These are phyloP conservation scores for Myxocyprinus asiaticus DNA, from an alignment of 2,113 vertebrate genomes.

Conservation along the genomic window DNA sequence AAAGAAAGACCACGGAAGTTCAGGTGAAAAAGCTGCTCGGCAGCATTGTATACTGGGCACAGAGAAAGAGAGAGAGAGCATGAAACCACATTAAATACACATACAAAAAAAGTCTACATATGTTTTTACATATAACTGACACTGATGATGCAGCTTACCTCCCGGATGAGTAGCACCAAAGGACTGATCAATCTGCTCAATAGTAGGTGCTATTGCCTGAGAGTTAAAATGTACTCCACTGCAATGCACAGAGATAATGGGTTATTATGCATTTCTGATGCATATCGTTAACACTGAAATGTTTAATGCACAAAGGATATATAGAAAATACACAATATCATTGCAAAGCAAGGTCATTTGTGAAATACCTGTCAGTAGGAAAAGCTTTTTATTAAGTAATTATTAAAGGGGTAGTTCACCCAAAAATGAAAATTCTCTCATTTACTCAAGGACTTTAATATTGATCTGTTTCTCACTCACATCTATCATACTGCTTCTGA, in stretches of 20 bases:
- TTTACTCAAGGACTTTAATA: too few relatives aligned
- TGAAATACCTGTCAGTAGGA: too few relatives aligned
- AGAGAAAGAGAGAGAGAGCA: not conserved
- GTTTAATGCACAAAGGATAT: not conserved
- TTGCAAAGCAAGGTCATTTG: too few relatives aligned
- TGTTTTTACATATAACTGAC: not conserved
- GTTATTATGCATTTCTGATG: not conserved
- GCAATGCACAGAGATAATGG: conserved; percentile 58
- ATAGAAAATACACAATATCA: too few relatives aligned
- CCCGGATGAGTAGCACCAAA: conserved; percentile 98
- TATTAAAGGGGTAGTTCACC: too few relatives aligned
- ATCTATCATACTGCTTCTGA: too few relatives aligned
- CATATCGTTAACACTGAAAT: not conserved
- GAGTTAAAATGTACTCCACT: conserved; percentile 99
- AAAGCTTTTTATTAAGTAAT: too few relatives aligned
- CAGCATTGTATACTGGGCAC: conserved; percentile 91
- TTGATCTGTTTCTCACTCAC: too few relatives aligned
- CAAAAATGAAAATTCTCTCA: too few relatives aligned
- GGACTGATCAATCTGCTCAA: conserved; percentile 99
- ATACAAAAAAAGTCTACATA: not conserved
- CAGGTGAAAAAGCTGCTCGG: conserved; percentile 98
- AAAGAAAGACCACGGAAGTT: conserved; percentile 98
- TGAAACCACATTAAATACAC: not conserved
- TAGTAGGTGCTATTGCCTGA: conserved; percentile 96
- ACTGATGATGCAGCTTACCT: conserved; percentile 74